Conservation (phyloP, 2,888 invertebrate species). For the Dromius quadrimaculatus region DNA sequence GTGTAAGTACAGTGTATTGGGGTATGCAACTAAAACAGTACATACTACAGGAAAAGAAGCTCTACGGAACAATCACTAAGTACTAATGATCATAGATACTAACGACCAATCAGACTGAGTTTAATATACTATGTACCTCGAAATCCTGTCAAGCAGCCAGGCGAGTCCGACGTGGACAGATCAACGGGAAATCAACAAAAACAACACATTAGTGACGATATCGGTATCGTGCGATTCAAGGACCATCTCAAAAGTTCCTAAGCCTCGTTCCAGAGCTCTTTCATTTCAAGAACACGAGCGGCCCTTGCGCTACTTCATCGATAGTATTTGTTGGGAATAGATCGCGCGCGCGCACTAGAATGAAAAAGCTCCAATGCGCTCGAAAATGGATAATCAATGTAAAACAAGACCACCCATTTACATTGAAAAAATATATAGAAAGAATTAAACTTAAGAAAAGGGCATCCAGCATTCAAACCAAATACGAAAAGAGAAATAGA, state of each 20-base stretch:
- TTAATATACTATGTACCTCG: constrained; percentile 75
- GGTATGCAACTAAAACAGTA: constrained; percentile 63
- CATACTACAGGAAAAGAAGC: constrained; percentile 64
- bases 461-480: constrained; percentile 65
- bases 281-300: constrained; percentile 55
- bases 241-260: constrained; percentile 96
- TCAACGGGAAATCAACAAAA: constrained; percentile 71
- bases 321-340: too few species aligned
- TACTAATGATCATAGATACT: constrained; percentile 53
- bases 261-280: constrained; percentile 66
- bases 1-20: constrained; percentile 57
- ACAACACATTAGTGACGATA: constrained; percentile 73
- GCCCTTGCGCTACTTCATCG: neutral
- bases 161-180: constrained; percentile 74
- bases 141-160: constrained; percentile 83
- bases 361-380: constrained; percentile 57
- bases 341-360: constrained; percentile 44
- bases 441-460: constrained; percentile 58
- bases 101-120: constrained; percentile 59
- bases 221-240: constrained; percentile 70
- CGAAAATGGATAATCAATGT: constrained; percentile 53
- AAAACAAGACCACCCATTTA: constrained; percentile 66
- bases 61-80: constrained; percentile 66
- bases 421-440: constrained; percentile 60
- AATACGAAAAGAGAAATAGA: constrained; percentile 42